These are phyloP conservation scores for Euborellia annulipes DNA, from an alignment of 1,140 invertebrate genomes.

Conservation along the genomic window DNA sequence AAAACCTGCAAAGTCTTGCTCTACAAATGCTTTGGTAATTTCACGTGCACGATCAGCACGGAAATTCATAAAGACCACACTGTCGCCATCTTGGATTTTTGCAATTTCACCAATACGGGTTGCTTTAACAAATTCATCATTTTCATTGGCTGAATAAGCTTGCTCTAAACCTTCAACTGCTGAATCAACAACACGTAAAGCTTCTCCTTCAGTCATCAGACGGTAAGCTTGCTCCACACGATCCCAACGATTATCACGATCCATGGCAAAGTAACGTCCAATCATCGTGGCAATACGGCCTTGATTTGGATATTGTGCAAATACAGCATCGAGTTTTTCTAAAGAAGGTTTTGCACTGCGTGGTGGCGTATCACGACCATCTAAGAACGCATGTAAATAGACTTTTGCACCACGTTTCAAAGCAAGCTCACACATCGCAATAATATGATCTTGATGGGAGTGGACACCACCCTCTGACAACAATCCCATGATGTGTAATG, in stretches of 20 bases:
- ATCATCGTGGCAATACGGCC: conserved; percentile 29
- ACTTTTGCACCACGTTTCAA: conserved; percentile 26
- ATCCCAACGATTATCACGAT: conserved; percentile 32
- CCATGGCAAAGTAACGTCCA: conserved; percentile 37
- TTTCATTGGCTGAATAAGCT: conserved; percentile 18
- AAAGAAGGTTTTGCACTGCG: conserved; percentile 23
- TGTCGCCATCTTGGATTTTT: conserved; percentile 5
- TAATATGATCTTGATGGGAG: conserved; percentile 33
- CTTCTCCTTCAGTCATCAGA: conserved; percentile 27
- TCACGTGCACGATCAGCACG: conserved; percentile 7
- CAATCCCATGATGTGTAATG: conserved; percentile 5
- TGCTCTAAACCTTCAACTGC: conserved; percentile 4
- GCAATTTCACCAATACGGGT: conserved; percentile 17
- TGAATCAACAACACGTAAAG: conserved; percentile 10
- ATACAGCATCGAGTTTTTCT: conserved; percentile 8
- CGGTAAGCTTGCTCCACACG: conserved; percentile 32
- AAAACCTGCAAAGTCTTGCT: not conserved
- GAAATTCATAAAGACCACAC: conserved; percentile 7
- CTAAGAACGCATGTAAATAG: conserved; percentile 32
- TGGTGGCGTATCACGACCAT: conserved; percentile 33
- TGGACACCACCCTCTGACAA: conserved; percentile 22
- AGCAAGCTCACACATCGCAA: conserved; percentile 25
- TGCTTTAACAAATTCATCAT: conserved; percentile 34
- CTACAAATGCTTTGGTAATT: not conserved
- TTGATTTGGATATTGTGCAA: conserved; percentile 5